Conservation (phyloP, 92 coral and sea anemone genomes). For the Parazoanthus darwini region DNA sequence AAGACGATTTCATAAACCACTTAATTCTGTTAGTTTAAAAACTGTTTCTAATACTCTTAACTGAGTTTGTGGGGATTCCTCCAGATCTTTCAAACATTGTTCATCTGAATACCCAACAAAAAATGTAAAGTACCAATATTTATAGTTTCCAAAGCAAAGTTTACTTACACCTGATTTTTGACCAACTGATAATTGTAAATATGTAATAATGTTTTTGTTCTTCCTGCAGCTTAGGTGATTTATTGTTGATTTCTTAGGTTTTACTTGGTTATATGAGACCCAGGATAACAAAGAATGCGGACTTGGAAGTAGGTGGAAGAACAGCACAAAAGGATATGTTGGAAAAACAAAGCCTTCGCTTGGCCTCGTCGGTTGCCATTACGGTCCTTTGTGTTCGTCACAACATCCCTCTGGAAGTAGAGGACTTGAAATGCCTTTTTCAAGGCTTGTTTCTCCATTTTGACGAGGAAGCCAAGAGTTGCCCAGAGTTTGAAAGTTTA, state of each 20-base stretch:
- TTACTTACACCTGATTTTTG: too few species aligned
- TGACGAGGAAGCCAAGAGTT: not conserved
- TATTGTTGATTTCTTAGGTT: not conserved
- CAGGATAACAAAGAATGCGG: not conserved
- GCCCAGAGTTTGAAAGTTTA: not conserved
- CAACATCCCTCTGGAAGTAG: not conserved
- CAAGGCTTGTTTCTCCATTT: constrained; percentile 13
- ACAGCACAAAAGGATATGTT: not conserved
- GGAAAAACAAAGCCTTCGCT: constrained; percentile 10
- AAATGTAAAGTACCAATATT: too few species aligned
- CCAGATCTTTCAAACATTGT: too few species aligned
- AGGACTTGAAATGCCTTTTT: not conserved
- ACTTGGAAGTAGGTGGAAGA: constrained; percentile 23
- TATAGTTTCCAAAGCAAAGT: too few species aligned
- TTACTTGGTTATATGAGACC: not conserved
- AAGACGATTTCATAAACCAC: too few species aligned
- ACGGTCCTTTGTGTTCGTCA: not conserved
- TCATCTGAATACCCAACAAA: too few species aligned
- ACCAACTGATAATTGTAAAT: too few species aligned
- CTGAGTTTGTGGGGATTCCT: too few species aligned
- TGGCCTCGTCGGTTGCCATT: constrained; percentile 19
- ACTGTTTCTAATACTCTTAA: too few species aligned
- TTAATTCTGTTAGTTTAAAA: too few species aligned
- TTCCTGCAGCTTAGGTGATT: too few species aligned
- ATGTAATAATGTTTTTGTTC: too few species aligned